Evolutionary conservation across 2,888 invertebrate genomes (phyloP).

Genomic region (Pandemis corylana): DNA sequence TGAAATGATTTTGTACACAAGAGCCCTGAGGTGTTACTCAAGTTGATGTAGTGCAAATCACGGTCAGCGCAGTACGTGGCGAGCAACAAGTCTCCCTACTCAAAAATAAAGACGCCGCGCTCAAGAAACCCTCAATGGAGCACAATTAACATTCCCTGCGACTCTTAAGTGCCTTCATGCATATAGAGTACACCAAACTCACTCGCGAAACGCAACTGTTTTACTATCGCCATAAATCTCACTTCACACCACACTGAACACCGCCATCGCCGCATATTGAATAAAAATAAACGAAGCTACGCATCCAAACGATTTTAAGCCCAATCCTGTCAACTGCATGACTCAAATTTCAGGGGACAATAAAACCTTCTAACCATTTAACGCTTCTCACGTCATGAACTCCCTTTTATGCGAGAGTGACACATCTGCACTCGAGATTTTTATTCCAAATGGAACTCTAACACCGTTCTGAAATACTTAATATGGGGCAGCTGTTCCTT

Average conservation of each 20-base stretch:
- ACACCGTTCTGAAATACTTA: conserved; percentile 35
- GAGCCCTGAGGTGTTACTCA: conserved; percentile 52
- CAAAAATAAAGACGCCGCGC: conserved; percentile 73
- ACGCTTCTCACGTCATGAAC: conserved; percentile 71
- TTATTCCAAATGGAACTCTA: conserved; percentile 58
- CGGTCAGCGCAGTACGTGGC: conserved; percentile 54
- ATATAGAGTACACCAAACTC: conserved; percentile 59
- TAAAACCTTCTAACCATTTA: conserved; percentile 57
- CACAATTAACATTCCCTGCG: conserved; percentile 80
- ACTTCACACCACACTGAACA: conserved; percentile 66
- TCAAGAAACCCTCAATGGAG: conserved; percentile 76
- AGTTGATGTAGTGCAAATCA: conserved; percentile 56
- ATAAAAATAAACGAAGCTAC: conserved; percentile 63
- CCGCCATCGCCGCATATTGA: conserved; percentile 59
- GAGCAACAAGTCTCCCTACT: conserved; percentile 73
- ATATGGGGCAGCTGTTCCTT: background rate
- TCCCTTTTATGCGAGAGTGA: conserved; percentile 60
- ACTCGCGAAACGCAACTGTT: conserved; percentile 68
- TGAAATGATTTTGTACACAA: conserved; percentile 48
- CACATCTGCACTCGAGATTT: conserved; percentile 55
- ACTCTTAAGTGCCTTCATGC: conserved; percentile 65
- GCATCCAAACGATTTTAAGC: conserved; percentile 59
- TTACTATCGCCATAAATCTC: conserved; percentile 72
- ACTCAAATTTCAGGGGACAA: conserved; percentile 61
- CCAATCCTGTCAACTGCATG: conserved; percentile 56